Evolutionary conservation across 2,888 invertebrate species (phyloP), one percentile per base, ranked within the genome.

Genomic region (Hylaea fasciaria): DNA sequence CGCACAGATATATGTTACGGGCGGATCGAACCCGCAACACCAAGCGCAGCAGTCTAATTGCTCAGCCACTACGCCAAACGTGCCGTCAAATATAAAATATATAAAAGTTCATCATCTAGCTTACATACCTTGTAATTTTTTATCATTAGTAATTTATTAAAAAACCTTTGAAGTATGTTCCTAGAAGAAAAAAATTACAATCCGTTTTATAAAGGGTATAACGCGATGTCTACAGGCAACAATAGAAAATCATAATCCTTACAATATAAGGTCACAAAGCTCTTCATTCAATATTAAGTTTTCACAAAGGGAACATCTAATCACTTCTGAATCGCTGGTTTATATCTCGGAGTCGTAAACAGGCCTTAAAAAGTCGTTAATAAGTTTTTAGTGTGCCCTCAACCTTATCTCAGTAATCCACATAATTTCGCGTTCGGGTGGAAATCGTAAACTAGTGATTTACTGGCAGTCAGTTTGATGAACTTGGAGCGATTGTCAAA

Each of bases 371-470:
- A 62, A 62, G 73, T 70, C 80, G 73, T 80, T 77, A 78, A 77
- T 77, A 80, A 80, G 73, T 80, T 79, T 74, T 77, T 72, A 79
- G 77, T 77, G 67, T 70, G 50, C 73, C 68, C 77, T 71, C 65
- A 72, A 64, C 70, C 63, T 76, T 74, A 80, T 76, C 70, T 71
- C 47, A 22, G 67, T 43, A 71, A 77, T 77, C 73, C 73, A 69
- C 69, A 73, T 77, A 73, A 80, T 80, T 78, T 75, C 66, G 75
- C 75, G 70, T 75, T 74, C 69, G 61, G 70, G 63, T 64, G 65
- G 64, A 64, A 70, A 72, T 75, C 67, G 74, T 76, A 73, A 77
- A 64, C 55, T 35, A 35, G 60, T 59, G 61, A 68, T 53, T 69
- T 62, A 76, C 67, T 40, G 71, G 9, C 5, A 1, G 12, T 32